Evolutionary conservation across 2,888 invertebrate genomes (phyloP), one percentile per base, ranked within the genome.

Genomic region (Patella caerulea): DNA sequence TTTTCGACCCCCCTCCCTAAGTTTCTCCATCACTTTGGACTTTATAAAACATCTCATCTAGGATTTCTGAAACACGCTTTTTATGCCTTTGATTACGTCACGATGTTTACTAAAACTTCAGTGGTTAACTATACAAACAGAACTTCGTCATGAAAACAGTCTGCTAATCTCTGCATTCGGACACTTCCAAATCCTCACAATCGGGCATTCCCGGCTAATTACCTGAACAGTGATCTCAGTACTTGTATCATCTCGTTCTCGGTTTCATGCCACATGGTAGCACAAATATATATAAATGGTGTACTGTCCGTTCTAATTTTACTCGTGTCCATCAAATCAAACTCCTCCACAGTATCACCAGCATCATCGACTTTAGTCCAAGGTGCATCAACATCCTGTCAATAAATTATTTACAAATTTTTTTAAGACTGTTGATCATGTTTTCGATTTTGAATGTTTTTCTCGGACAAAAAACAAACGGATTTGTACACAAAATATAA

Each of bases 251-350:
- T 91, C 80, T 91, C 91, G 17, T 86, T 88, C 78, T 87, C 86
- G 0, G 87, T 89, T 79, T 91, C 91, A 77, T 91, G 91, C 91
- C 91, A 91, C 91, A 91, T 91, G 73, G 91, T 91, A 45, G 91
- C 91, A 78, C 91, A 91, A 75, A 88, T 86, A 84, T 91, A 91
- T 52, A 91, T 89, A 78, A 85, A 84, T 2, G 90, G 89, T 4
- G 84, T 84, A 34, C 81, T 80, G 56, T 83, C 80, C 4, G 83
- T 83, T 17, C 83, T 76, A 55, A 81, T 82, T 1, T 56, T 72
- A n/a, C 83, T 84, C 69, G 82, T 85, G 70, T 84, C 83, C 34
- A 81, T 81, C 2, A 76, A 70, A 24, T 82, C 82, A 59, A 84
- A 82, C 11, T 73, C 73, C 3, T 78, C 73, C 55, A 80, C 81